Evolutionary conservation across 2,797 vertebrate genomes (phyloP).

Genomic region (Chelon labrosus): DNA sequence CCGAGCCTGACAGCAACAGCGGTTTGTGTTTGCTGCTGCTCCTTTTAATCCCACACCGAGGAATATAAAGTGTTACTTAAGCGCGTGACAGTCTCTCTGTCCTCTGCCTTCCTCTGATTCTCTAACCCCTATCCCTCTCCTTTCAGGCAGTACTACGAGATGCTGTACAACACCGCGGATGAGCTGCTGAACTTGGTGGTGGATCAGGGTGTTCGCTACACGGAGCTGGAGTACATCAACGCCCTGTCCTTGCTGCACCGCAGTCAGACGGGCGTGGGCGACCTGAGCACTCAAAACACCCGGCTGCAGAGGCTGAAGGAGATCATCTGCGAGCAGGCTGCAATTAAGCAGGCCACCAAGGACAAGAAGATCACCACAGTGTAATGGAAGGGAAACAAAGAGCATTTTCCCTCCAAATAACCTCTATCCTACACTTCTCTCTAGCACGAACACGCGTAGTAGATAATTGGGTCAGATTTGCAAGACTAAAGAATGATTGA

Average conservation of each 20-base stretch:
- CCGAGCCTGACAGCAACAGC: conserved; percentile 59
- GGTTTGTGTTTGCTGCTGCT: conserved; percentile 51
- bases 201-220: conserved; percentile 97
- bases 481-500: neutral
- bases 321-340: conserved; percentile 98
- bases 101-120: conserved; percentile 3
- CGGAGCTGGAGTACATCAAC: conserved; percentile 97
- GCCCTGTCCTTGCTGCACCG: conserved; percentile 95
- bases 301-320: conserved; percentile 96
- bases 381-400: conserved; percentile 58
- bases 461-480: conserved; percentile 23
- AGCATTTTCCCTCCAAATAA: conserved; percentile 6
- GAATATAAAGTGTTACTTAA: conserved; percentile 27
- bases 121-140: conserved; percentile 12
- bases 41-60: conserved; percentile 36
- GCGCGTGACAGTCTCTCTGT: neutral
- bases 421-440: neutral
- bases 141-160: conserved; percentile 97
- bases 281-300: conserved; percentile 94
- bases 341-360: conserved; percentile 98
- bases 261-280: conserved; percentile 97
- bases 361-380: conserved; percentile 99
- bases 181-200: conserved; percentile 98
- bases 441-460: neutral
- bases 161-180: conserved; percentile 97